Conservation (phyloP, 2,888 invertebrate genomes). For the Frankliniella intonsa region DNA sequence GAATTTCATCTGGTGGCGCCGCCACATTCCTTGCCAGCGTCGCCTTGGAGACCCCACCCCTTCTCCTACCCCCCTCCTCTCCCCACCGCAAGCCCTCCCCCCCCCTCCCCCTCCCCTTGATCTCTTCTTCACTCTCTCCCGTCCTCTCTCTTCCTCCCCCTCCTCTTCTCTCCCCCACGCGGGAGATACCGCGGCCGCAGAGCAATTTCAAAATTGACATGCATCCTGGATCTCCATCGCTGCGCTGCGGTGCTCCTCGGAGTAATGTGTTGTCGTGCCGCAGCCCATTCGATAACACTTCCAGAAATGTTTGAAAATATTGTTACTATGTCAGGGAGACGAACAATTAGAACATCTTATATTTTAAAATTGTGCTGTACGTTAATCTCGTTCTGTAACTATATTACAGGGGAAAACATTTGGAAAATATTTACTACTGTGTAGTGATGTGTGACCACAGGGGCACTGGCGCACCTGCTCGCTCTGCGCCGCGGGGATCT, state of each 20-base stretch:
- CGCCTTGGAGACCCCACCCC: not conserved
- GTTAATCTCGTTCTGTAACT: too few relatives aligned
- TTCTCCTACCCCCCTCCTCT: not conserved
- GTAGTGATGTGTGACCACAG: too few relatives aligned
- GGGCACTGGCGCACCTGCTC: not conserved
- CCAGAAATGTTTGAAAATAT: too few relatives aligned
- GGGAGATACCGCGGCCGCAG: not conserved
- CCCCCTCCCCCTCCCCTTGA: not conserved
- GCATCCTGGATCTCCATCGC: not conserved
- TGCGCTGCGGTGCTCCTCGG: not conserved
- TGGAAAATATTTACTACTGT: too few relatives aligned
- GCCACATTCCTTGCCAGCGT: not conserved
- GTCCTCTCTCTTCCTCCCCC: not conserved
- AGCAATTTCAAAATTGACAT: conserved; percentile 25
- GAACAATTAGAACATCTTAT: too few relatives aligned
- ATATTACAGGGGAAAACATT: too few relatives aligned
- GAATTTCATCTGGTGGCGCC: conserved; percentile 22
- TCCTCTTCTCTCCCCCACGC: not conserved
- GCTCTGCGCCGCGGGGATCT: not conserved
- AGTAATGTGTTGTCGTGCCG: too few relatives aligned
- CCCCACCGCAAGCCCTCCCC: not conserved
- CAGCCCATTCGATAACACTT: too few relatives aligned
- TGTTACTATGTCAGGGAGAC: too few relatives aligned
- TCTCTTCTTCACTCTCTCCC: not conserved
- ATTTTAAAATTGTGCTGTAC: too few relatives aligned